A percentile compares a stretch with the other conserved stretches of the same genome.
These are phyloP conservation scores for Steatocranus sp. DNA, from an alignment of 2,797 vertebrate species.

Conservation along the genomic window DNA sequence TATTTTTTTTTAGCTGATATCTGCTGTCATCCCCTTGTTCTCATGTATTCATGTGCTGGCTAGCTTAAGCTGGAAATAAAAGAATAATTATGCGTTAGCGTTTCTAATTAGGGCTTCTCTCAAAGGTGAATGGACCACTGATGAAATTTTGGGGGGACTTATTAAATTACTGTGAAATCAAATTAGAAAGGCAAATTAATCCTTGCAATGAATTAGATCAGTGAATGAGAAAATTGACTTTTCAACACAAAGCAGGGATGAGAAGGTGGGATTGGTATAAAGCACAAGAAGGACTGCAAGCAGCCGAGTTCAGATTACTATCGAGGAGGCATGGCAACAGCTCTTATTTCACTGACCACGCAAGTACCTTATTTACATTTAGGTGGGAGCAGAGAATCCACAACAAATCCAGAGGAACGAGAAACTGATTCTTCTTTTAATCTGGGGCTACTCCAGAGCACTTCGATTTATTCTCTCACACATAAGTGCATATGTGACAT, in stretches of 20 bases:
- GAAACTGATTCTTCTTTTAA: not conserved
- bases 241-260: slow-evolving; percentile 9
- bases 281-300: not conserved
- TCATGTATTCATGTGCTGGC: not conserved
- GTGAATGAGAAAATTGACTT: slow-evolving; percentile 45
- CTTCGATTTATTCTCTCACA: slow-evolving; percentile 3
- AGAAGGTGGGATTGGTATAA: not conserved
- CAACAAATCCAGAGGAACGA: not conserved
- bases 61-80: slow-evolving; percentile 38
- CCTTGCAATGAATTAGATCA: slow-evolving; percentile 36
- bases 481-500: not conserved
- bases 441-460: not conserved
- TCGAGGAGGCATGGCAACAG: not conserved
- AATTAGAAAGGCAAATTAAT: slow-evolving; percentile 55
- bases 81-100: slow-evolving; percentile 36
- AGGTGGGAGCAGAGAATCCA: not conserved
- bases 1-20: slow-evolving; percentile 17
- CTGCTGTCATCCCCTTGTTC: slow-evolving; percentile 28
- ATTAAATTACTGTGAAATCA: slow-evolving; percentile 57
- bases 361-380: not conserved
- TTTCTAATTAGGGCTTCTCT: slow-evolving; percentile 53
- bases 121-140: slow-evolving; percentile 45
- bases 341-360: not conserved
- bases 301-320: slow-evolving; percentile 1
- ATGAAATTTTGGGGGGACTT: slow-evolving; percentile 34